Conservation (phyloP, 1,140 invertebrate genomes). For the Tenebrio molitor region DNA sequence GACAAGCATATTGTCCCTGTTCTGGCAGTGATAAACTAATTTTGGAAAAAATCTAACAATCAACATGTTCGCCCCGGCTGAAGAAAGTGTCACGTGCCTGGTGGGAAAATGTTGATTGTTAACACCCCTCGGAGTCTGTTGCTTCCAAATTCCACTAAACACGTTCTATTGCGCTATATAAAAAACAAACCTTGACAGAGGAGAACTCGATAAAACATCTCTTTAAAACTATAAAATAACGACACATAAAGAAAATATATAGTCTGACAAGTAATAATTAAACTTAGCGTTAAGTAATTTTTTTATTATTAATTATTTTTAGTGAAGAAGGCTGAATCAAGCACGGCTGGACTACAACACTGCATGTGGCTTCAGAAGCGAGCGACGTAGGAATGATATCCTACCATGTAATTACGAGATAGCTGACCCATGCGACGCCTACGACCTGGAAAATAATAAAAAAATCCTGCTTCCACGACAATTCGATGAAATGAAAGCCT, state of each 20-base stretch:
- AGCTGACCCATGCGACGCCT: slow-evolving; percentile 57
- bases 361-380: slow-evolving; percentile 51
- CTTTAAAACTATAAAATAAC: slow-evolving; percentile 52
- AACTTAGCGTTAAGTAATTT: slow-evolving; percentile 44
- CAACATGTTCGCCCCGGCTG: background rate
- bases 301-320: too few relatives aligned
- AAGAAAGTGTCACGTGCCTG: too few relatives aligned
- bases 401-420: slow-evolving; percentile 61
- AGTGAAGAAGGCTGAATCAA: slow-evolving; percentile 51
- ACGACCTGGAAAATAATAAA: slow-evolving; percentile 57
- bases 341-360: slow-evolving; percentile 52
- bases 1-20: slow-evolving; percentile 42
- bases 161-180: slow-evolving; percentile 10
- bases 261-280: slow-evolving; percentile 50
- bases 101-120: too few relatives aligned
- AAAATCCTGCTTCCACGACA: background rate
- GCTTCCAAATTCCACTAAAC: slow-evolving; percentile 11
- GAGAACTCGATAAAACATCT: slow-evolving; percentile 43
- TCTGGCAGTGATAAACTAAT: slow-evolving; percentile 54
- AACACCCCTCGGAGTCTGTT: too few relatives aligned
- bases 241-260: slow-evolving; percentile 55
- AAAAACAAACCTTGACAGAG: slow-evolving; percentile 43
- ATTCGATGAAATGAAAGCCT: background rate
- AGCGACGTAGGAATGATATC: slow-evolving; percentile 51
- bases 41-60: background rate